A percentile compares a stretch with the other conserved stretches of the same genome.
Evolutionary conservation across 2,113 vertebrate genomes (phyloP).

Genomic region (Calypte anna): DNA sequence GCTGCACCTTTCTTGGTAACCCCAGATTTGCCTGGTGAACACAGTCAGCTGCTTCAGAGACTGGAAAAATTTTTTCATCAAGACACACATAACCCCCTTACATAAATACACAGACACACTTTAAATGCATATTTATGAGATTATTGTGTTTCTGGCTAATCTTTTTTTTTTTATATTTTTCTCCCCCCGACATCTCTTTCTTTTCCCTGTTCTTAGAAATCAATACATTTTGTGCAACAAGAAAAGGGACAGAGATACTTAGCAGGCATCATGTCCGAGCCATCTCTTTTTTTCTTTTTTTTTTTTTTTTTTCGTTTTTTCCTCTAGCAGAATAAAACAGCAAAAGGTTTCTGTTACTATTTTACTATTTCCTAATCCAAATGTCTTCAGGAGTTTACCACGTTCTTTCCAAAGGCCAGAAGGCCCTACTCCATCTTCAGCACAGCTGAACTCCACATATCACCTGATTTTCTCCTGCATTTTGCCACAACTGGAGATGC

Average conservation of each 20-base stretch:
- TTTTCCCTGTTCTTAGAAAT: conserved; percentile 42
- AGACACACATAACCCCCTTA: not conserved
- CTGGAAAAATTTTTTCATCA: conserved; percentile 26
- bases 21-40: not conserved
- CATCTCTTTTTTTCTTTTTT: not conserved
- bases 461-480: not conserved
- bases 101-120: not conserved
- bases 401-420: conserved; percentile 32
- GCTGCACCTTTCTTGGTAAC: not conserved
- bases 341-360: conserved; percentile 40
- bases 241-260: conserved; percentile 7
- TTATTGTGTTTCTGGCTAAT: conserved; percentile 30
- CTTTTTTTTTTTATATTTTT: not conserved
- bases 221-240: conserved; percentile 26
- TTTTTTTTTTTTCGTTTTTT: not conserved
- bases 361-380: conserved; percentile 35
- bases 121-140: conserved; percentile 56
- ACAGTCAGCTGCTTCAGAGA: not conserved
- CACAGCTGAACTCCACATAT: not conserved
- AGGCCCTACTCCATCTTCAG: not conserved
- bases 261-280: not conserved
- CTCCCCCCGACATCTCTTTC: not conserved
- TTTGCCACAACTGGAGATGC: not conserved
- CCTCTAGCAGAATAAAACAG: not conserved
- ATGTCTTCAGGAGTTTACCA: conserved; percentile 36